Base-by-base conservation (phyloP, 2,888 invertebrate species). In the Esperia sulphurella region DNA sequence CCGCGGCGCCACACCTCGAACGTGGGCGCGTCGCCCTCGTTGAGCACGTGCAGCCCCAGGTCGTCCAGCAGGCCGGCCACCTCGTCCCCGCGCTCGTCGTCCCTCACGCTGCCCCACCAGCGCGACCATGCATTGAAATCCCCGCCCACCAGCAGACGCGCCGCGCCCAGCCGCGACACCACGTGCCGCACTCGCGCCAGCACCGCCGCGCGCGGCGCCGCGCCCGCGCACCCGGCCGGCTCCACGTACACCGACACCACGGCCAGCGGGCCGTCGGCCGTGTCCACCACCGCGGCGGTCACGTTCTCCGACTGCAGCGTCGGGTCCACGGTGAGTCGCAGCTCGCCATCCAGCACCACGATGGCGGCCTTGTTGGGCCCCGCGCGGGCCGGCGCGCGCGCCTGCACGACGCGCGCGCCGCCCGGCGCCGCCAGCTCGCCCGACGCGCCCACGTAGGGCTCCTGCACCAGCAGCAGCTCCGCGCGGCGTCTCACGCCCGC, bases 391-490 rank as follows among this genome's bases (percentile, higher is more conserved):
- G 53, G 45, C 5, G 60, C 50, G n/a, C n/a, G n/a, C 48, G 59
- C 58, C 49, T 65, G 65, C 39, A 63, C 54, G 12, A 59, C 46
- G 14, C 12, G 50, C 0, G 53, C 54, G 39, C 57, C 61, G 0
- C 54, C 51, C 14, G 51, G 31, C 10, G 52, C 42, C 35, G 55
- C 60, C 0, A 65, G 3, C 0, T n/a, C 33, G 0, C 63, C 63
- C 1, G 8, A 43, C 0, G 28, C 37, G 0, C 65, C 68, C 2
- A 61, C 58, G 37, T 67, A 69, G 0, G 68, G 65, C 54, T 69
- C 67, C 28, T 69, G 68, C 0, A 67, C 49, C 0, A 68, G 43
- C 5, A 63, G 61, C 0, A 63, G 12, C 0, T 33, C 5, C 0
- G 50, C 12, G 0, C 45, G 41, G 0, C 8, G 41, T 6, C 51